phyloP scores from a whole-genome alignment of 2,797 vertebrate genomes.

The Diplodus sargus region DNA sequence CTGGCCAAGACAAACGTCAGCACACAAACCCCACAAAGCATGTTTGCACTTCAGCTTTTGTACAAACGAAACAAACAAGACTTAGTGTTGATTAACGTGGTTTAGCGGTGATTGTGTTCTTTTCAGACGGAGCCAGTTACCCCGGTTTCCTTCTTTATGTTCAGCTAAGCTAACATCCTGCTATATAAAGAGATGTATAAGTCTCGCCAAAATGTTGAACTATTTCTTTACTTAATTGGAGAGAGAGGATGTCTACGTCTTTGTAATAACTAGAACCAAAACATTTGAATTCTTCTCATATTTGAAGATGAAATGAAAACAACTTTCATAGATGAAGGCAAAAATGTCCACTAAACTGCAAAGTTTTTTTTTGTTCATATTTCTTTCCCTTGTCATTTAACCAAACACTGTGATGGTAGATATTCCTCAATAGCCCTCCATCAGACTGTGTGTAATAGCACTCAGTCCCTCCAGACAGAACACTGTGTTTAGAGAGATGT shows the following conservation, averaged over 20 bases:
- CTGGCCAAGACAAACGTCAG: no score
- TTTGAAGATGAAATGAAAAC: not conserved
- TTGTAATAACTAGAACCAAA: no score
- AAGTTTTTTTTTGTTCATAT: not conserved
- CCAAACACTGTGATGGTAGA: not conserved
- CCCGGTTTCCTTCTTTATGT: not conserved
- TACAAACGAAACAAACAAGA: no score
- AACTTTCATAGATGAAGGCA: no score
- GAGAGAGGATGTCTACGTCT: no score
- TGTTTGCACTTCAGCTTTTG: no score
- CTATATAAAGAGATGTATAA: no score
- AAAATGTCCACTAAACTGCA: not conserved
- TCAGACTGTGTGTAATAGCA: not conserved
- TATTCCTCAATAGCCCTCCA: no score
- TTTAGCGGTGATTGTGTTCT: not conserved
- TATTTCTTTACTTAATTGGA: not conserved
- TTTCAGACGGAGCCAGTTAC: not conserved
- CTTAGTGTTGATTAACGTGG: no score
- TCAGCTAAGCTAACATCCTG: not conserved
- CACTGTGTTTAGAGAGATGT: conserved; percentile 8
- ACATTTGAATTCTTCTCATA: not conserved
- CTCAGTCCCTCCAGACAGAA: not conserved
- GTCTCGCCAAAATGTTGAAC: not conserved
- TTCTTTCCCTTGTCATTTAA: not conserved
- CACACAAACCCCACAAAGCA: not conserved